Evolutionary conservation across 2,888 invertebrate genomes (phyloP).

Genomic region (Andrena dorsata): DNA sequence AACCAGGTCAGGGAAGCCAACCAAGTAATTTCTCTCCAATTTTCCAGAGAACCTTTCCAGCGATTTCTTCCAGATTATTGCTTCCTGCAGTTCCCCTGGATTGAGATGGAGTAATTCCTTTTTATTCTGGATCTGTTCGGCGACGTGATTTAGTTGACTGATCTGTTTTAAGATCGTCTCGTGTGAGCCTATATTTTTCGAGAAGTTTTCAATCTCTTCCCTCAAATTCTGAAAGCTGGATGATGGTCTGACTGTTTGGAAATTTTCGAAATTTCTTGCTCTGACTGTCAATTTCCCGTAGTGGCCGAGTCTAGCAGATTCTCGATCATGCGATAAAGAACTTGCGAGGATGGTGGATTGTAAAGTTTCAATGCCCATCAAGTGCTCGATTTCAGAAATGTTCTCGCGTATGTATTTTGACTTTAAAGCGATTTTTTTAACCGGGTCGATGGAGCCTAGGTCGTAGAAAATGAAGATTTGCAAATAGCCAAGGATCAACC

Average conservation of each 20-base stretch:
- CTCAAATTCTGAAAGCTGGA: conserved; percentile 72
- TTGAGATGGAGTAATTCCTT: conserved; percentile 29
- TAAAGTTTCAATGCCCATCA: conserved; percentile 87
- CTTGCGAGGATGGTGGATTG: conserved; percentile 85
- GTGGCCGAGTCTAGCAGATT: conserved; percentile 53
- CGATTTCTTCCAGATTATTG: conserved; percentile 86
- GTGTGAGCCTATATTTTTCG: conserved; percentile 80
- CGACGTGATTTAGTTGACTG: conserved; percentile 16
- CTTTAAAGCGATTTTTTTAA: conserved; percentile 91
- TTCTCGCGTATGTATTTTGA: conserved; percentile 90
- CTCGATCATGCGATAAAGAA: conserved; percentile 77
- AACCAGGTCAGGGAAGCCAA: conserved; percentile 92
- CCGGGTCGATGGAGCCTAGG: conserved; percentile 90
- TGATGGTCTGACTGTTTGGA: conserved; percentile 76
- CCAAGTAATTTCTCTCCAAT: conserved; percentile 86
- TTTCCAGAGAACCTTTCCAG: conserved; percentile 87
- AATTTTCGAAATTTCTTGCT: conserved; percentile 68
- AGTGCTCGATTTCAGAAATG: conserved; percentile 87
- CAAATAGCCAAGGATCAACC: conserved; percentile 80
- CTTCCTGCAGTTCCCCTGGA: conserved; percentile 80
- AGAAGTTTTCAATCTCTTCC: conserved; percentile 80
- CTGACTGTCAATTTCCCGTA: conserved; percentile 50
- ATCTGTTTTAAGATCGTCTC: conserved; percentile 82
- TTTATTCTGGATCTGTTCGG: neutral
- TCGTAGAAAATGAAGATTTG: conserved; percentile 78